Evolutionary conservation across 2,797 vertebrate species (phyloP).

Genomic region (Danionella dracula): DNA sequence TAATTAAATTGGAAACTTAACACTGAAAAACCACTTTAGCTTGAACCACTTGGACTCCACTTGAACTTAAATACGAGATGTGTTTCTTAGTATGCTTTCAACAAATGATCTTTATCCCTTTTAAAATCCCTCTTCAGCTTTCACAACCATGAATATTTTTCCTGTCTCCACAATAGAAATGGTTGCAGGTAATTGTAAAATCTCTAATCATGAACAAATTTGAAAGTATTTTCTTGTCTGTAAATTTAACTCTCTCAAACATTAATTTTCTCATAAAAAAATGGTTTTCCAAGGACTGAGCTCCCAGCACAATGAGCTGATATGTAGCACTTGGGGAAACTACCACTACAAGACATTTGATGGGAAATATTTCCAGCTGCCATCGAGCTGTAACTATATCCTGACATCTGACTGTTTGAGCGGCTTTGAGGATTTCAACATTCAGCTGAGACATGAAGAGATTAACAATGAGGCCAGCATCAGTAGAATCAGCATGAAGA

Average conservation of each 20-base stretch:
- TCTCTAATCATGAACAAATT: too few relatives aligned
- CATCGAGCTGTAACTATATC: constrained; percentile 65
- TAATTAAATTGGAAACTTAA: too few relatives aligned
- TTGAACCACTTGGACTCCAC: too few relatives aligned
- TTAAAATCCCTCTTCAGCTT: background rate
- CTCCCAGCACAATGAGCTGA: constrained; percentile 52
- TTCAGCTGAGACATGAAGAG: constrained; percentile 60
- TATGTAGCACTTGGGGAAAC: constrained; percentile 73
- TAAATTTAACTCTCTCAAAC: too few relatives aligned
- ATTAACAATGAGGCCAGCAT: constrained; percentile 51
- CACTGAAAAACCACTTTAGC: too few relatives aligned
- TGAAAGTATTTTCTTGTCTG: too few relatives aligned
- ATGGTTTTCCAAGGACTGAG: constrained; percentile 42
- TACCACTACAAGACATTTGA: constrained; percentile 70
- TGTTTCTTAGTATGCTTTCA: too few relatives aligned
- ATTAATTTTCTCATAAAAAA: too few relatives aligned
- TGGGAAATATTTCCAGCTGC: constrained; percentile 60
- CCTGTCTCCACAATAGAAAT: constrained; percentile 25
- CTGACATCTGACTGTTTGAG: constrained; percentile 52
- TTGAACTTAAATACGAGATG: too few relatives aligned
- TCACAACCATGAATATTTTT: constrained; percentile 28
- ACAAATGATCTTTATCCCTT: too few relatives aligned
- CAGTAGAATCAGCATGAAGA: constrained; percentile 55
- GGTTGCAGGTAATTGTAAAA: constrained; percentile 56
- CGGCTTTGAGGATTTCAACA: constrained; percentile 59